Conservation (phyloP, 2,888 invertebrate species). For the Philaethria dido region DNA sequence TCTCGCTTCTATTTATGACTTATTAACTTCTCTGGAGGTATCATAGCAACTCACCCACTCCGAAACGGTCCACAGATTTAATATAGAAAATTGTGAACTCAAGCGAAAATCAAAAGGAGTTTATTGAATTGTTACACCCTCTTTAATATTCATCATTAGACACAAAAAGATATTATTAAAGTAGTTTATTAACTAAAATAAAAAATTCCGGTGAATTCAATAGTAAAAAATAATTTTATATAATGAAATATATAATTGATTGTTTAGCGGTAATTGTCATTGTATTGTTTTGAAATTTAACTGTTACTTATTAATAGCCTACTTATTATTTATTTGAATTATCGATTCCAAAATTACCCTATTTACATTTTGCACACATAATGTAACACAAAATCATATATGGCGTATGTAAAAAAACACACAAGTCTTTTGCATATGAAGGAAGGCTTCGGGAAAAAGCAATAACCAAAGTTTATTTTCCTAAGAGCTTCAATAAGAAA, state of each 20-base stretch:
- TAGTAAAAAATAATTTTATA: too few relatives aligned
- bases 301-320: too few relatives aligned
- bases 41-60: conserved; percentile 78
- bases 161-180: conserved; percentile 17
- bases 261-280: too few relatives aligned
- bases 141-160: conserved; percentile 40
- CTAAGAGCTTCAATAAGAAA: conserved; percentile 47
- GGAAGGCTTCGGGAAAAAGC: conserved; percentile 13
- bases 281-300: too few relatives aligned
- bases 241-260: too few relatives aligned
- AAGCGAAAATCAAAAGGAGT: conserved; percentile 70
- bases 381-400: too few relatives aligned
- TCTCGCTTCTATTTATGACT: conserved; percentile 78
- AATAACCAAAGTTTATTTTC: conserved; percentile 41
- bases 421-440: neutral
- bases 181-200: neutral
- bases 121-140: conserved; percentile 69
- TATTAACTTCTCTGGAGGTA: conserved; percentile 82
- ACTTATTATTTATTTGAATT: too few relatives aligned
- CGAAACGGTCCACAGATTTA: conserved; percentile 66
- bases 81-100: conserved; percentile 82
- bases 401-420: too few relatives aligned
- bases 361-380: too few relatives aligned
- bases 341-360: too few relatives aligned
- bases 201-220: too few relatives aligned